A percentile compares a stretch with the other conserved stretches of the same genome.
Conservation (phyloP, 1,140 invertebrate species). For the Bombyx mori region DNA sequence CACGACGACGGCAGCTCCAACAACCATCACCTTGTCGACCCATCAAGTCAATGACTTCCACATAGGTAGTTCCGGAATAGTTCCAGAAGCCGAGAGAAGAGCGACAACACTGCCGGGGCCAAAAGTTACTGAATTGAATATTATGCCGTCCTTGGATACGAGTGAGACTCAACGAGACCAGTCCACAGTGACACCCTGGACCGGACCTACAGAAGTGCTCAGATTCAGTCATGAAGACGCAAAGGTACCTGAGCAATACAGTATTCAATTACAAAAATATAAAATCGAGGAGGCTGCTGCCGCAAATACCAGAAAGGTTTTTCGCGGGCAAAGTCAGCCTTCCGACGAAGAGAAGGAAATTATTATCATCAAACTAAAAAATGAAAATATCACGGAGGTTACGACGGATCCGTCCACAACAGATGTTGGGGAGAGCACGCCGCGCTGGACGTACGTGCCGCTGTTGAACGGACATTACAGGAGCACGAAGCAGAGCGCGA, state of each 20-base stretch:
- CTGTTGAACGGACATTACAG: constrained; percentile 58
- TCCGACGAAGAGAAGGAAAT: constrained; percentile 17
- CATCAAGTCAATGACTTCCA: constrained; percentile 51
- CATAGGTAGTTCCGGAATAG: constrained; percentile 48
- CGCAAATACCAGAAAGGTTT: constrained; percentile 15
- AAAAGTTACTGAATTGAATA: constrained; percentile 18
- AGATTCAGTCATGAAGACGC: constrained; percentile 57
- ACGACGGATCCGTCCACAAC: constrained; percentile 9
- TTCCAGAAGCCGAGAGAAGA: constrained; percentile 30
- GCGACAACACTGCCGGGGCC: constrained; percentile 10
- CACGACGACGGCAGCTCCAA: constrained; percentile 16
- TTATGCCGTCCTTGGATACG: constrained; percentile 27
- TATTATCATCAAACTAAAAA: constrained; percentile 39
- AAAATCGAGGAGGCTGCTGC: constrained; percentile 5
- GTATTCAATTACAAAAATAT: constrained; percentile 17
- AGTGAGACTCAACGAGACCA: constrained; percentile 9
- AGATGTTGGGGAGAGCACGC: constrained; percentile 18
- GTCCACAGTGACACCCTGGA: constrained; percentile 11
- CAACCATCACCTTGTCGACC: constrained; percentile 22
- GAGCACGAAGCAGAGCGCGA: constrained; percentile 30
- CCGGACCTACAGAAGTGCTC: constrained; percentile 41
- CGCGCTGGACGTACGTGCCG: constrained; percentile 37
- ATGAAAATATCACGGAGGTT: constrained; percentile 22
- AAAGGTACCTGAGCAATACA: constrained; percentile 47
- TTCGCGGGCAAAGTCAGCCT: constrained; percentile 12